Conservation (phyloP, 2,113 vertebrate species). For the Ellobius talpinus region DNA sequence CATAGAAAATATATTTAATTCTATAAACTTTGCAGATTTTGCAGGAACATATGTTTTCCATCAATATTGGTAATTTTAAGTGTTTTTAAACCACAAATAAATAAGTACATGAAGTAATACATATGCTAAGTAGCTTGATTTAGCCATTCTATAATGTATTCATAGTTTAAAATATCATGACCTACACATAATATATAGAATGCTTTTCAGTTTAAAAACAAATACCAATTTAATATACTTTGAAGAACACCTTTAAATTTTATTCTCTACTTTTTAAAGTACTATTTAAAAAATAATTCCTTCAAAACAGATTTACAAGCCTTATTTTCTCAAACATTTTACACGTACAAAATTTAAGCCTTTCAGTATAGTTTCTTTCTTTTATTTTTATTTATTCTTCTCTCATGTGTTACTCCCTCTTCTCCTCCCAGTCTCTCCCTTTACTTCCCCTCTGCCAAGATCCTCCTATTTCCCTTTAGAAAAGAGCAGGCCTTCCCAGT, state of each 20-base stretch:
- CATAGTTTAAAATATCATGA: background rate
- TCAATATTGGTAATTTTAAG: slow-evolving; percentile 25
- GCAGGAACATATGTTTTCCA: slow-evolving; percentile 3
- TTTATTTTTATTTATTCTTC: background rate
- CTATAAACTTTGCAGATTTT: slow-evolving; percentile 44
- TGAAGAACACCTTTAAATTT: background rate
- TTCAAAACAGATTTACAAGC: background rate
- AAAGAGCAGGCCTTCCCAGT: no score
- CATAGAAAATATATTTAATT: slow-evolving; percentile 59
- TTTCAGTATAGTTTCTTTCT: background rate
- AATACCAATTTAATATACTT: background rate
- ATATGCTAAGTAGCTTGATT: background rate
- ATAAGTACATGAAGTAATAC: background rate
- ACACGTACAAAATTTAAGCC: background rate
- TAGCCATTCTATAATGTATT: background rate
- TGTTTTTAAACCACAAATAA: slow-evolving; percentile 3
- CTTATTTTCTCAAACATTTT: slow-evolving; percentile 46
- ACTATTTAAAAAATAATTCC: background rate
- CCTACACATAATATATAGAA: background rate
- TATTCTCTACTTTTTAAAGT: background rate
- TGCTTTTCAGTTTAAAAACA: background rate
- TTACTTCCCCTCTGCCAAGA: no score
- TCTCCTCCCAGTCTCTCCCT: no score
- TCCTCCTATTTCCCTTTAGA: no score
- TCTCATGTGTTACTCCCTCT: background rate